These are phyloP conservation scores for Agrilus planipennis DNA, from an alignment of 1,140 invertebrate genomes.

Conservation along the genomic window DNA sequence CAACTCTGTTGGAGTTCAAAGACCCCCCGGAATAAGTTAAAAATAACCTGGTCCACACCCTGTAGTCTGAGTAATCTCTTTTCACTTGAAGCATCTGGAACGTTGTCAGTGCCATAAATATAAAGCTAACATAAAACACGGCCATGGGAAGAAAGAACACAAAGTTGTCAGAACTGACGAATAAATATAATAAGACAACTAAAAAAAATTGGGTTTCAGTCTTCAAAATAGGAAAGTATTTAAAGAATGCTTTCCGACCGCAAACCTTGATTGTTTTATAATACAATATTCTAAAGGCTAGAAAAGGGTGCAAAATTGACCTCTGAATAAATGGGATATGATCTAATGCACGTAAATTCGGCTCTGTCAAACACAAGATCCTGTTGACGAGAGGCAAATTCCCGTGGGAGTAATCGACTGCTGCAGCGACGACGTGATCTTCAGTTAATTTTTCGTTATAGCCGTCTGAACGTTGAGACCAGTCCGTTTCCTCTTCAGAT, in stretches of 20 bases:
- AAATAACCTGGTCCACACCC: conserved; percentile 68
- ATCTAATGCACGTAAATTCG: conserved; percentile 48
- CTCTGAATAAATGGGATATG: conserved; percentile 56
- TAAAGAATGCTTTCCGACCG: conserved; percentile 42
- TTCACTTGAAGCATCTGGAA: conserved; percentile 67
- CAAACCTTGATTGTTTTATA: conserved; percentile 50
- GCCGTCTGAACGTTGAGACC: conserved; percentile 34
- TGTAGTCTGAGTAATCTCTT: conserved; percentile 59
- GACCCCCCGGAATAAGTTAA: conserved; percentile 52
- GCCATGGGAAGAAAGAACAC: conserved; percentile 53
- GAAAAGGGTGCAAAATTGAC: conserved; percentile 54
- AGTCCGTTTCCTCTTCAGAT: conserved; percentile 28
- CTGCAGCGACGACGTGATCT: conserved; percentile 66
- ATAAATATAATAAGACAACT: conserved; percentile 54
- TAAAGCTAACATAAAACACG: conserved; percentile 58
- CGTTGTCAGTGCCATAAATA: conserved; percentile 61
- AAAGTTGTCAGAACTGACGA: conserved; percentile 48
- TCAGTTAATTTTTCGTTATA: conserved; percentile 64
- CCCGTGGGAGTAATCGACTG: conserved; percentile 66
- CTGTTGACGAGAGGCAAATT: conserved; percentile 63
- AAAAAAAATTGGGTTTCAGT: conserved; percentile 51
- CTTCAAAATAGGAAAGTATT: conserved; percentile 38
- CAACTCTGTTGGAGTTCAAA: conserved; percentile 62
- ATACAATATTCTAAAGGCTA: conserved; percentile 56
- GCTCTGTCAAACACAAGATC: conserved; percentile 55